Conservation (phyloP, 2,113 vertebrate species). For the Ptyas mucosa region DNA sequence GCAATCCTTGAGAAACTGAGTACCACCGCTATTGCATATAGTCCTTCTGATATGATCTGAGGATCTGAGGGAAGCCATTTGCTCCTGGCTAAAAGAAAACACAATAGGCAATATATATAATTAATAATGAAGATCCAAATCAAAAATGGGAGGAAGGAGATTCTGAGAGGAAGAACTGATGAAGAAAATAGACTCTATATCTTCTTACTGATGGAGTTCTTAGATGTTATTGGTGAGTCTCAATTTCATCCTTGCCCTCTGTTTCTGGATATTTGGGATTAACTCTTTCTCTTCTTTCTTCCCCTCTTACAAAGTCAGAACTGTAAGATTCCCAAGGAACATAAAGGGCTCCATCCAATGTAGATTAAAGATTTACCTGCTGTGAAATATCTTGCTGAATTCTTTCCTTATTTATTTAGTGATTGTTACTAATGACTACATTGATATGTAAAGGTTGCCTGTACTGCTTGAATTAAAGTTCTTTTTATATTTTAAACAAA, state of each 20-base stretch:
- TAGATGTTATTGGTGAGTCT: background rate
- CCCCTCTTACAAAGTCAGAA: background rate
- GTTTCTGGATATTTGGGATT: background rate
- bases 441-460: background rate
- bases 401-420: background rate
- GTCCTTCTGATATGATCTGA: conserved; percentile 97
- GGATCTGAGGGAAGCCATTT: conserved; percentile 97
- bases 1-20: conserved; percentile 97
- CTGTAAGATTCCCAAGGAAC: background rate
- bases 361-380: background rate
- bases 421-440: background rate
- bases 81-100: conserved; percentile 85
- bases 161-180: background rate
- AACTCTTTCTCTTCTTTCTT: background rate
- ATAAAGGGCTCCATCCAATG: background rate
- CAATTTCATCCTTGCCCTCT: background rate
- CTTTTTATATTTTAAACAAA: background rate
- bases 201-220: background rate
- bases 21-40: conserved; percentile 94
- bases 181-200: background rate
- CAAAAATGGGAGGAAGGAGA: background rate
- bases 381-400: background rate
- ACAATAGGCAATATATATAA: background rate
- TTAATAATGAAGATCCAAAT: background rate
- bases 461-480: background rate